These are phyloP conservation scores for Drosophila parabipectinata DNA, from an alignment of 1,140 invertebrate species.

Conservation along the genomic window DNA sequence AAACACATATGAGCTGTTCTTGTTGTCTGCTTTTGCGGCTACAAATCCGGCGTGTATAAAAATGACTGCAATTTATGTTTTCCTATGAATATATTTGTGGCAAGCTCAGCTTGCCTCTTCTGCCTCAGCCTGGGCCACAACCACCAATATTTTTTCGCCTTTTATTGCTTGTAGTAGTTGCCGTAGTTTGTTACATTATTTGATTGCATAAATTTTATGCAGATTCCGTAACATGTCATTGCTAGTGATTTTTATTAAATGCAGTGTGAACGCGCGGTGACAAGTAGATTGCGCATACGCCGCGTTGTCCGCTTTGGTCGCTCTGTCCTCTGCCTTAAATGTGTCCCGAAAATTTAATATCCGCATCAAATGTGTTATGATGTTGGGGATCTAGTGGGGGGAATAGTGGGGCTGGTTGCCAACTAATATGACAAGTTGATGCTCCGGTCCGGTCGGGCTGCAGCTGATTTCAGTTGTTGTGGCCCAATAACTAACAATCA, in stretches of 20 bases:
- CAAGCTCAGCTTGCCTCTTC: slow-evolving; percentile 19
- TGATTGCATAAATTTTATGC: slow-evolving; percentile 78
- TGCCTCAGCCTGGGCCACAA: slow-evolving; percentile 1
- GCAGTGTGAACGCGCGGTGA: slow-evolving; percentile 54
- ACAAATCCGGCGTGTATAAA: slow-evolving; percentile 81
- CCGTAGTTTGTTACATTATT: slow-evolving; percentile 59
- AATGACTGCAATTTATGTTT: slow-evolving; percentile 83
- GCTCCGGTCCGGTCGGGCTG: slow-evolving; percentile 39
- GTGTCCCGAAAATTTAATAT: slow-evolving; percentile 65
- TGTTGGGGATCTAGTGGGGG: slow-evolving; percentile 3
- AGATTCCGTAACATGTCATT: slow-evolving; percentile 74
- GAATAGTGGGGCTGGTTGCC: slow-evolving; percentile 29
- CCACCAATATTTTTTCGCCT: slow-evolving; percentile 14
- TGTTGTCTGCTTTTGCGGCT: slow-evolving; percentile 66
- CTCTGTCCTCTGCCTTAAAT: neutral
- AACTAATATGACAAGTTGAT: slow-evolving; percentile 79
- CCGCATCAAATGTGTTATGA: slow-evolving; percentile 37
- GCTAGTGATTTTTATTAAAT: slow-evolving; percentile 80
- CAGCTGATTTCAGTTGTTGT: slow-evolving; percentile 38
- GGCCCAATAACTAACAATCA: slow-evolving; percentile 70
- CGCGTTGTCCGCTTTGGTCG: slow-evolving; percentile 34
- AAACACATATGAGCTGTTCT: slow-evolving; percentile 48
- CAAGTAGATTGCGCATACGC: slow-evolving; percentile 78
- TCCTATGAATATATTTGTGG: slow-evolving; percentile 77
- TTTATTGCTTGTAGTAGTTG: slow-evolving; percentile 34